These are phyloP conservation scores for Epistrophella euchroma DNA, from an alignment of 2,888 invertebrate genomes.

Conservation along the genomic window DNA sequence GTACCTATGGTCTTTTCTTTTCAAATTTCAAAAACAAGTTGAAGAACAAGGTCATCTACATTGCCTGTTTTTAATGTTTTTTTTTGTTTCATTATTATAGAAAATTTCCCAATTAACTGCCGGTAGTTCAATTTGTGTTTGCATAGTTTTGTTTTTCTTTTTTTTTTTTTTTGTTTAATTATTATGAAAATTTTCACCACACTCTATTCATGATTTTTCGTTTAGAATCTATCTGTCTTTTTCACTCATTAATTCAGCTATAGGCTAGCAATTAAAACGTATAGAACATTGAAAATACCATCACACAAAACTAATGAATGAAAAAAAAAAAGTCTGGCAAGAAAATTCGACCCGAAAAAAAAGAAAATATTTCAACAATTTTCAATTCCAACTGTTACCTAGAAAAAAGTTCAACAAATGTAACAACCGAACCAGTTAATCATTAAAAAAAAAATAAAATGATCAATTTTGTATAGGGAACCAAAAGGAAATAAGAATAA, in stretches of 20 bases:
- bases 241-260: constrained; percentile 36
- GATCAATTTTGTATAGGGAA: neutral
- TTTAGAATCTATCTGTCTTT: neutral
- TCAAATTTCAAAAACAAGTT: too few relatives aligned
- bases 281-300: constrained; percentile 54
- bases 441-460: neutral
- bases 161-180: constrained; percentile 12
- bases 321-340: constrained; percentile 33
- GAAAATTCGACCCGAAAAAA: constrained; percentile 25
- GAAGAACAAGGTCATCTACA: neutral
- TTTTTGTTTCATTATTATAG: constrained; percentile 1
- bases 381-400: neutral
- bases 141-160: constrained; percentile 33
- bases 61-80: constrained; percentile 4
- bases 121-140: constrained; percentile 44
- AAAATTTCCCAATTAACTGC: constrained; percentile 53
- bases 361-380: constrained; percentile 21
- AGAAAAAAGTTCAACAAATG: neutral
- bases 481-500: neutral
- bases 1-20: too few relatives aligned
- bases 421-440: neutral
- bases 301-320: constrained; percentile 35
- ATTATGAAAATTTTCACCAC: constrained; percentile 44
- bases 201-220: neutral
- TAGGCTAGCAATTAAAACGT: constrained; percentile 26